Base-by-base conservation (phyloP, 2,797 vertebrate species). In the Knipowitschia caucasica region DNA sequence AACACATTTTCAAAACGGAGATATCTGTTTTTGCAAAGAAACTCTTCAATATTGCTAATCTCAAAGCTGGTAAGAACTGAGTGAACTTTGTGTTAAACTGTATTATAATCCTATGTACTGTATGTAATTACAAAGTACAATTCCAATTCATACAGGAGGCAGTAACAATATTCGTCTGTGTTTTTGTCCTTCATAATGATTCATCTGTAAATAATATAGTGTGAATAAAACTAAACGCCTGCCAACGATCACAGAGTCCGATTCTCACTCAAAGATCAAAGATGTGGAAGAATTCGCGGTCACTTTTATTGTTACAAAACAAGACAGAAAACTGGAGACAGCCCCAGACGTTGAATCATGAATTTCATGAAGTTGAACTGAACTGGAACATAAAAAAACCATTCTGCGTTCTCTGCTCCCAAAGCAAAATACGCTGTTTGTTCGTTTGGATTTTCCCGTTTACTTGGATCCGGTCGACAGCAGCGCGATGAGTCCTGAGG, bases 391-490 rank as follows among this genome's bases (percentile, higher is more conserved):
- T 49, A 67, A 51, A 75, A 75, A 72, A 21, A 59, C 39, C 34
- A 12, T 45, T 11, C 50, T 36, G 11, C 31, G 17, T 62, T 53
- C 24, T 4, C 15, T 24, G 36, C 51, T 27, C 46, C 50, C 8
- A 40, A 44, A 21, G 42, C 24, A 25, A 15, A 8, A 31, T 53
- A 14, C 25, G 46, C 20, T 26, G 14, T 12, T 27, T 46, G 18
- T 7, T 5, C 11, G 34, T 60, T 50, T 54, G 17, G 50, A 64
- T 14, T 15, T 61, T 33, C 29, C 21, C n/a, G 3, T 78, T 91
- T 92, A 99, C 73, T 99, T 98, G 64, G 96, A 98, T 61, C 96
- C 96, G 0, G 97, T 99, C 10, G 97, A 99, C 3, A 99, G 90
- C 81, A 99, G 88, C 69, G 97, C 97, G 14, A 99, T 99, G 73